Percentiles rank a stretch among this genome's conserved stretches.
Conservation (phyloP, 2,797 vertebrate genomes). For the Esox masquinongy region DNA sequence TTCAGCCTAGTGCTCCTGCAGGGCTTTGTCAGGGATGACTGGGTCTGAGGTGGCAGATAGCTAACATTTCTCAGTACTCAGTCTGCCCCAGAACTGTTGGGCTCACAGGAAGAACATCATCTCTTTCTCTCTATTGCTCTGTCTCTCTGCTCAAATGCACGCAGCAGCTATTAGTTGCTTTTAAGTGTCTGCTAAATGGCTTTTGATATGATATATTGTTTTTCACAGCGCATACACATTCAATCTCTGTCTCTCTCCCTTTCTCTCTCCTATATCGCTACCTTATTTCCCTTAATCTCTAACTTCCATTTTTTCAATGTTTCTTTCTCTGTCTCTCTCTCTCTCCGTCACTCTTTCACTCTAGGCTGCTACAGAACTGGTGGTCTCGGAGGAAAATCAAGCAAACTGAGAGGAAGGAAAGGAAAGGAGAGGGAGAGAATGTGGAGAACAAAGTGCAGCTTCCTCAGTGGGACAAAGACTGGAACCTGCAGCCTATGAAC, state of each 20-base stretch:
- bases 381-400: slow-evolving; percentile 97
- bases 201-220: too few relatives aligned
- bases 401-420: background rate
- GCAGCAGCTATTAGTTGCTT: too few relatives aligned
- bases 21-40: slow-evolving; percentile 58
- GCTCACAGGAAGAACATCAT: too few relatives aligned
- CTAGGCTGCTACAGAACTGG: slow-evolving; percentile 96
- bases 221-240: too few relatives aligned
- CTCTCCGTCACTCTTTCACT: background rate
- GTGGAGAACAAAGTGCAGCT: slow-evolving; percentile 87
- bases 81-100: too few relatives aligned
- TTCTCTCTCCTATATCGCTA: background rate
- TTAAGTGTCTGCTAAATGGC: too few relatives aligned
- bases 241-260: background rate
- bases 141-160: too few relatives aligned
- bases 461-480: slow-evolving; percentile 98
- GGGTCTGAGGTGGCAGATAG: slow-evolving; percentile 49
- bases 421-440: slow-evolving; percentile 81
- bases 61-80: slow-evolving; percentile 22
- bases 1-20: slow-evolving; percentile 33
- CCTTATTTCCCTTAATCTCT: too few relatives aligned
- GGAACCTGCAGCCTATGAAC: slow-evolving; percentile 99
- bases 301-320: too few relatives aligned
- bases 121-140: too few relatives aligned
- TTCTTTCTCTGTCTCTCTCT: too few relatives aligned